These are phyloP conservation scores for Corynorhinus townsendii DNA, from an alignment of 2,113 vertebrate genomes.

Conservation along the genomic window DNA sequence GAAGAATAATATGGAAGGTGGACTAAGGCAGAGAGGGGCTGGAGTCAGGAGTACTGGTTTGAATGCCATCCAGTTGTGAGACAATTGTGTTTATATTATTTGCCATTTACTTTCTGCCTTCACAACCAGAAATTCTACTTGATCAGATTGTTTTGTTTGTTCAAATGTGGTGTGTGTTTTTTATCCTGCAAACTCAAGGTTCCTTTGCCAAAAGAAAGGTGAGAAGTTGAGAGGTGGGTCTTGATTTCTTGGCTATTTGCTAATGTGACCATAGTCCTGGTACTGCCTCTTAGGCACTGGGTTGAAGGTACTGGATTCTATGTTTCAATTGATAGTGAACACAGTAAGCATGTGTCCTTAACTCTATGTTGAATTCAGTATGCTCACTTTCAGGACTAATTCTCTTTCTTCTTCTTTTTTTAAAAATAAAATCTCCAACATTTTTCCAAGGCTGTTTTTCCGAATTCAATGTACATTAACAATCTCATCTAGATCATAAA, in stretches of 20 bases:
- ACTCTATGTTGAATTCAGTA: background rate
- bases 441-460: background rate
- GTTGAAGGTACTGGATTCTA: background rate
- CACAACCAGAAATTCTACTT: background rate
- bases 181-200: background rate
- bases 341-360: background rate
- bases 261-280: background rate
- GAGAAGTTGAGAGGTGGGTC: background rate
- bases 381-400: background rate
- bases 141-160: background rate
- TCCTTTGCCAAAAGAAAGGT: background rate
- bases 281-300: background rate
- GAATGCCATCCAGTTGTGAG: background rate
- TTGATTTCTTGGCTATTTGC: background rate
- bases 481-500: slow-evolving; percentile 20
- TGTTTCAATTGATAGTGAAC: background rate
- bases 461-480: slow-evolving; percentile 35
- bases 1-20: background rate
- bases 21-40: background rate
- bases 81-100: background rate
- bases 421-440: background rate
- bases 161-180: background rate
- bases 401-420: background rate
- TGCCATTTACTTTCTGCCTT: background rate
- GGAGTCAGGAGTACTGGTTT: background rate